Base-by-base conservation (phyloP, 2,797 vertebrate genomes). In the Lateolabrax maculatus region DNA sequence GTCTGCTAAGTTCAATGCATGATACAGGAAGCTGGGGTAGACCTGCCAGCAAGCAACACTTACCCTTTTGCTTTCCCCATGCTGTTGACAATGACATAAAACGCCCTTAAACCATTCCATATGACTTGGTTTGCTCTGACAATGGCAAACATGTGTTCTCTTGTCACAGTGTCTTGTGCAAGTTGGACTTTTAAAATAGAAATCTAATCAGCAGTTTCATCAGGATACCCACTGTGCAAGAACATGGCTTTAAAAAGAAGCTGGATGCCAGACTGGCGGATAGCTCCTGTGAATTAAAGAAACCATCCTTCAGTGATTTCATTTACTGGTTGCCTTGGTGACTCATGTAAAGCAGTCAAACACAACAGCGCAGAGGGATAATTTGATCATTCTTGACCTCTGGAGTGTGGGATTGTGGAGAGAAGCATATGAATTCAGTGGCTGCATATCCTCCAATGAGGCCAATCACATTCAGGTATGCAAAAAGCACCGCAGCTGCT, bases 291-390 rank as follows among this genome's bases (percentile, higher is more conserved):
- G 92, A 90, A 94, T 94, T 89, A 86, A 88, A 90, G 87, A 69
- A 84, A 83, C 77, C 86, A 90, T 92, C 86, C 91, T 86, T 91
- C 87, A 80, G 80, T 82, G 88, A 91, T 93, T 93, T 91, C 84
- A 92, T 94, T 94, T 91, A 88, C 82, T 46, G 71, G 94, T 95
- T 96, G 93, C 95, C 93, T 72, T 92, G 94, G 93, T 85, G 91
- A 95, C 94, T 76, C 87, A 85, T 90, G 84, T 81, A 84, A 87
- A 89, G 80, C 79, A 85, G 86, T 88, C 79, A 86, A 90, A 90
- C 90, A 94, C 85, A 88, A 86, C 87, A 89, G 86, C 84, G 61
- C 87, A 75, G 73, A 79, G 83, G 78, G 83, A 91, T 91, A 90
- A 93, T 93, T 88, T 85, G 88, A 91, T 90, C 80, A 79, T 89